These are phyloP conservation scores for Tamandua tetradactyla DNA, from an alignment of 2,797 vertebrate genomes.

Conservation along the genomic window DNA sequence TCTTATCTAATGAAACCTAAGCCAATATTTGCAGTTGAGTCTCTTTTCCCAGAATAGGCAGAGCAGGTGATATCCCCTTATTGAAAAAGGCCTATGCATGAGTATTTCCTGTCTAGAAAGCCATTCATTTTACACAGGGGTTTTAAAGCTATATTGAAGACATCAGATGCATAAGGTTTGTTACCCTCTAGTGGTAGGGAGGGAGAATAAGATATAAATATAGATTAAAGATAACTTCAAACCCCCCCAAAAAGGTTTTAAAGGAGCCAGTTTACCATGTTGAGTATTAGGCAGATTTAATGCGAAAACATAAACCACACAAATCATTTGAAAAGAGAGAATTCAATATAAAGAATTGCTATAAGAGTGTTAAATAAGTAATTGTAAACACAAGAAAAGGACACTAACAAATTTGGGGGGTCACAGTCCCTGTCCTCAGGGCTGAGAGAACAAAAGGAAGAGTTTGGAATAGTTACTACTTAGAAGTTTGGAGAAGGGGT, in stretches of 20 bases:
- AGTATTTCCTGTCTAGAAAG: neutral
- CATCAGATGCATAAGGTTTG: neutral
- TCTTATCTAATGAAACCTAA: neutral
- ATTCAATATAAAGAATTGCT: neutral
- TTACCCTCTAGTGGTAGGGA: neutral
- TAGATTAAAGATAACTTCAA: neutral
- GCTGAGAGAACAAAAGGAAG: neutral
- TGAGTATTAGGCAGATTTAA: neutral
- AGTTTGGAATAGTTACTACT: neutral
- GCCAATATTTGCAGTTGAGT: neutral
- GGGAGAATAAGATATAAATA: neutral
- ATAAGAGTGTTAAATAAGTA: neutral
- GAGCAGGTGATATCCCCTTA: accelerated
- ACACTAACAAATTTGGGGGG: too few relatives aligned
- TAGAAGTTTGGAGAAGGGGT: neutral
- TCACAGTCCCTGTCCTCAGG: too few relatives aligned
- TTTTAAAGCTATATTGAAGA: neutral
- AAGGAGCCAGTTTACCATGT: neutral
- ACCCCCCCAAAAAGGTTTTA: neutral
- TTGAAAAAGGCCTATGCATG: neutral
- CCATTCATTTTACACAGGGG: too few relatives aligned
- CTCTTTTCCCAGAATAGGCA: too few relatives aligned
- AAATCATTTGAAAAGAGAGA: neutral
- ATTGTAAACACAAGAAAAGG: neutral
- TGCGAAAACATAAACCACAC: neutral